Conservation (phyloP, 2,797 vertebrate genomes). For the Onychomys leucogaster region DNA sequence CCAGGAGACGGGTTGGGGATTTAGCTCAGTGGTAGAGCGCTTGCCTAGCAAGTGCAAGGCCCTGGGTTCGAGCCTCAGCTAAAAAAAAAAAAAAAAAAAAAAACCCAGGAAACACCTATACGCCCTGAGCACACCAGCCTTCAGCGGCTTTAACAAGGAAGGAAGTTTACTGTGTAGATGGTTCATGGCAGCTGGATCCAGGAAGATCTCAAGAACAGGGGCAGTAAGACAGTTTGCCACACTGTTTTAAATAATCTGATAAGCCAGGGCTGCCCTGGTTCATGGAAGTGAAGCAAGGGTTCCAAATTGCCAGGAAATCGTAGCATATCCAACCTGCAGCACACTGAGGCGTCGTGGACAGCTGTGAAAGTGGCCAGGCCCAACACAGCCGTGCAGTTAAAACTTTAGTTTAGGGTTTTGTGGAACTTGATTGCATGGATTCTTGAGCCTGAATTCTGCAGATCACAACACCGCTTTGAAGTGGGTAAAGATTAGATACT, state of each 20-base stretch:
- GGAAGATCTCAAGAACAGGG: neutral
- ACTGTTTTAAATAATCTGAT: slow-evolving; percentile 10
- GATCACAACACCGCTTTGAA: neutral
- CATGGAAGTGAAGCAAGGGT: neutral
- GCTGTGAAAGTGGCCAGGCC: neutral
- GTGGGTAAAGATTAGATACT: neutral
- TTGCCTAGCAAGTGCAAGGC: too few relatives aligned
- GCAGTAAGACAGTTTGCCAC: neutral
- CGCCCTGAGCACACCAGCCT: neutral
- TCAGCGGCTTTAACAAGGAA: neutral
- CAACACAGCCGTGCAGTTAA: neutral
- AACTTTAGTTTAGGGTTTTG: neutral
- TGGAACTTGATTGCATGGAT: neutral
- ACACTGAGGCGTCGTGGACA: neutral
- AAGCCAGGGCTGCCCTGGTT: neutral
- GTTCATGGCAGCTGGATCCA: neutral
- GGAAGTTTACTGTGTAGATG: slow-evolving; percentile 17
- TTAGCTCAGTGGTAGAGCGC: too few relatives aligned
- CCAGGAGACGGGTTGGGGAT: too few relatives aligned
- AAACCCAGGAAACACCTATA: neutral
- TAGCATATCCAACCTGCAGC: neutral
- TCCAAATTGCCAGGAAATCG: neutral
- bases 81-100: too few relatives aligned
- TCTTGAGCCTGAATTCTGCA: neutral
- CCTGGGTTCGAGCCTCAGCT: too few relatives aligned